Evolutionary conservation across 2,113 vertebrate species (phyloP), one percentile per base, ranked within the genome.

Genomic region (Brachionichthys hirsutus): DNA sequence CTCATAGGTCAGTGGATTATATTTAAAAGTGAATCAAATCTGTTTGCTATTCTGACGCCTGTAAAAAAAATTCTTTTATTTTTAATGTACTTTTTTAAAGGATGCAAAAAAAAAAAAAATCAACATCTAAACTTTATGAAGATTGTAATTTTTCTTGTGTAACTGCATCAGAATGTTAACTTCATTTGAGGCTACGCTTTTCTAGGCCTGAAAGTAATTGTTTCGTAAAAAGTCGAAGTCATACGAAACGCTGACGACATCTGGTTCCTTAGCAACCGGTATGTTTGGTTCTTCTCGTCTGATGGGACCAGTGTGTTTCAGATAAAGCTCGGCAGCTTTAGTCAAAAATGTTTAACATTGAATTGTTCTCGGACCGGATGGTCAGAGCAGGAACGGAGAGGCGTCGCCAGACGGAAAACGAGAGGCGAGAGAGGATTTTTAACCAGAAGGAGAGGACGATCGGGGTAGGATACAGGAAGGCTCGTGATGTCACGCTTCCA

Each of bases 381-480:
- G 50, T 64, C 22, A 68, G 65, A 18, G 48, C 38, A 0, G 48
- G 43, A 5, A 19, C 86, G 12, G 74, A 86, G 42, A 64, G n/a
- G 4, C 78, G 85, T n/a, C 78, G 80, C 9, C 8, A 56, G 53
- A 8, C 4, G 13, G 88, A 91, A 35, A 2, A 42, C 0, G 76
- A 86, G 12, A 73, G 90, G 10, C 54, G 42, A 8, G 68, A 63
- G 1, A 58, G 84, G 34, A 58, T 91, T 43, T 90, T 91, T 52
- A 82, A 88, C 6, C 57, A 82, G 6, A 88, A 78, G 67, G 9
- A 73, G 6, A 68, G 91, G 46, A 90, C 76, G 8, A 84, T 71
- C 0, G 88, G 89, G 58, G 91, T 91, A 46, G 85, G 82, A 6
- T 53, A 17, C 12, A 30, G 24, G 24, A 30, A 8, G 24, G 24